Evolutionary conservation across 1,140 invertebrate genomes (phyloP).

Genomic region (Drosophila suzukii): DNA sequence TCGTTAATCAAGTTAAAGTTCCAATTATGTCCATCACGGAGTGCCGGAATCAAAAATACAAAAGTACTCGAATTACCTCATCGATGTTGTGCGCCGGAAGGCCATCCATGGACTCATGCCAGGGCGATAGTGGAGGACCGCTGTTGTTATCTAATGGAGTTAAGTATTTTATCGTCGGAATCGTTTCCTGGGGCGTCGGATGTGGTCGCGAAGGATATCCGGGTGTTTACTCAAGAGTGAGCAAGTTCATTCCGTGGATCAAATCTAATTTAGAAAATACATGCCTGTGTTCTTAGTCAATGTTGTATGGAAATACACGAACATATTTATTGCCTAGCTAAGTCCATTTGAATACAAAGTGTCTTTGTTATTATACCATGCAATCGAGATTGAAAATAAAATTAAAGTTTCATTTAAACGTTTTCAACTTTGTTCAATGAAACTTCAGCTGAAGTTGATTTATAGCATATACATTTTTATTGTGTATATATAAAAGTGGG

Average conservation of each 20-base stretch:
- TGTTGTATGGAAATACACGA: constrained; percentile 25
- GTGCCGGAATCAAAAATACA: constrained; percentile 92
- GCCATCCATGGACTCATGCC: constrained; percentile 92
- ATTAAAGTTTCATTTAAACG: constrained; percentile 23
- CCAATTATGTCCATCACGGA: constrained; percentile 91
- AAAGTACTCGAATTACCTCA: constrained; percentile 90
- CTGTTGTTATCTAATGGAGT: constrained; percentile 89
- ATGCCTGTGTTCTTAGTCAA: constrained; percentile 80
- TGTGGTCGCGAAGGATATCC: constrained; percentile 88
- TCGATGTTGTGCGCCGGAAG: constrained; percentile 93
- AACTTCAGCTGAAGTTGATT: background rate
- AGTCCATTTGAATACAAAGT: constrained; percentile 24
- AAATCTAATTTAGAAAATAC: constrained; percentile 83
- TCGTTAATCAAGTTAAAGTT: constrained; percentile 93
- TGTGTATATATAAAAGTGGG: constrained; percentile 9
- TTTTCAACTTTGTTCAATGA: background rate
- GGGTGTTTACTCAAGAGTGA: constrained; percentile 83
- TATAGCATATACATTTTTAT: constrained; percentile 10
- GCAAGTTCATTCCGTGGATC: constrained; percentile 84
- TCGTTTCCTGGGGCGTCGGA: constrained; percentile 89
- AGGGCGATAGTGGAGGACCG: constrained; percentile 94
- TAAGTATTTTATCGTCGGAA: constrained; percentile 90
- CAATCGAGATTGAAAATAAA: constrained; percentile 17
- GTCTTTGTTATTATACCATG: constrained; percentile 27
- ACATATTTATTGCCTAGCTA: constrained; percentile 46